These are phyloP conservation scores for Boleophthalmus pectinirostris DNA, from an alignment of 2,113 vertebrate species.

Conservation along the genomic window DNA sequence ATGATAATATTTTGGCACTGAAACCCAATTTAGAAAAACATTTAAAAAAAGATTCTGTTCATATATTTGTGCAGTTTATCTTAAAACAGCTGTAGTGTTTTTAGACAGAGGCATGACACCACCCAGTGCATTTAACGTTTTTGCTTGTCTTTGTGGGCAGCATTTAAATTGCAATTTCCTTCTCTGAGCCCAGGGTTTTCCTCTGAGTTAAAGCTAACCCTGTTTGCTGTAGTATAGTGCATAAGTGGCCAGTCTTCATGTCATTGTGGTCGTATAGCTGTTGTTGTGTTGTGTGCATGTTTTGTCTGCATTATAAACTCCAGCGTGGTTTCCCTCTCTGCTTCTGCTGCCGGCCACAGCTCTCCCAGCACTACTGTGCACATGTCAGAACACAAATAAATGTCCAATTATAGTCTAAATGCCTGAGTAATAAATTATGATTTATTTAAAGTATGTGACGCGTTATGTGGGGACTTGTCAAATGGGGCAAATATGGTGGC, in stretches of 20 bases:
- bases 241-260: constrained; percentile 26
- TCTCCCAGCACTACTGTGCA: constrained; percentile 4
- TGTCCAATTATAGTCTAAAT: constrained; percentile 32
- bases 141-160: not conserved
- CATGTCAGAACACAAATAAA: constrained; percentile 1
- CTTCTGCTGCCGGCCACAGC: constrained; percentile 24
- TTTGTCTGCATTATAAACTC: constrained; percentile 31
- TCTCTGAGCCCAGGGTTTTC: constrained; percentile 16
- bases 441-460: constrained; percentile 22
- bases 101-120: not conserved
- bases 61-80: not conserved
- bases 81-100: not conserved
- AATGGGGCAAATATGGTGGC: constrained; percentile 21
- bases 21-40: not conserved
- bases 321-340: constrained; percentile 25
- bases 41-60: not conserved
- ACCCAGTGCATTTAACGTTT: not conserved
- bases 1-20: not conserved
- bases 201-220: not conserved
- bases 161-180: constrained; percentile 9
- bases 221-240: constrained; percentile 16
- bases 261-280: constrained; percentile 41
- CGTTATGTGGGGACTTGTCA: constrained; percentile 38
- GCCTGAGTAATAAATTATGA: constrained; percentile 41
- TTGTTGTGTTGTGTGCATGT: constrained; percentile 25